phyloP scores from a whole-genome alignment of 2,888 invertebrate species.

The Dendrolimus houi region DNA sequence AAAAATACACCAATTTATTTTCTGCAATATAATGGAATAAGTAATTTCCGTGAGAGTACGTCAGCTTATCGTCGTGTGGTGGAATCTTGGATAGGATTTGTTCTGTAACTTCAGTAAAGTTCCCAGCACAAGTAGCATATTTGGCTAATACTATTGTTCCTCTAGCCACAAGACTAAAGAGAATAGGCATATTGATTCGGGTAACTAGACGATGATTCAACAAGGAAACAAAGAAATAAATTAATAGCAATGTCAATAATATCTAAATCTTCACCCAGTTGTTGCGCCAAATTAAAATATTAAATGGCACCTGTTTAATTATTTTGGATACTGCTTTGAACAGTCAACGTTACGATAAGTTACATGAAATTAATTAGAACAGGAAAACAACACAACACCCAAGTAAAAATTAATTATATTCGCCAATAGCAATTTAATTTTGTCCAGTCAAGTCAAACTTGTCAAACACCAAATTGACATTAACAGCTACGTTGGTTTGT shows the following conservation, averaged over 20 bases:
- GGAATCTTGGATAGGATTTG: constrained; percentile 92
- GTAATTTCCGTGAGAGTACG: constrained; percentile 95
- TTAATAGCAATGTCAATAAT: constrained; percentile 1
- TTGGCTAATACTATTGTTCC: constrained; percentile 91
- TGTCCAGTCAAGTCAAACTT: too few relatives aligned
- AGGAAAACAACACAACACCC: background rate
- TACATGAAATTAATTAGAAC: too few relatives aligned
- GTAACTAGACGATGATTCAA: constrained; percentile 14
- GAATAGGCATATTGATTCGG: constrained; percentile 84
- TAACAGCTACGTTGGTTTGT: too few relatives aligned
- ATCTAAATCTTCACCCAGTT: constrained; percentile 3
- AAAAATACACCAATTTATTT: constrained; percentile 92
- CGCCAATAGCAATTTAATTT: too few relatives aligned
- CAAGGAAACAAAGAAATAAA: constrained; percentile 12
- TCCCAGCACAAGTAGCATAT: constrained; percentile 94
- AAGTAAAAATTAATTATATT: background rate
- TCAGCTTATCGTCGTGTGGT: constrained; percentile 92
- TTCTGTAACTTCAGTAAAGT: constrained; percentile 96
- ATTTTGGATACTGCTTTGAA: too few relatives aligned
- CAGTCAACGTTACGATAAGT: too few relatives aligned
- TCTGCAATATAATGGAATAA: constrained; percentile 94
- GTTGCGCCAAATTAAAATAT: background rate
- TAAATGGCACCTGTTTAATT: too few relatives aligned
- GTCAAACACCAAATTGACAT: too few relatives aligned
- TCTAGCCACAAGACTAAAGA: constrained; percentile 92